Evolutionary conservation across 1,140 invertebrate genomes (phyloP).

Genomic region (Leucophenga varia): DNA sequence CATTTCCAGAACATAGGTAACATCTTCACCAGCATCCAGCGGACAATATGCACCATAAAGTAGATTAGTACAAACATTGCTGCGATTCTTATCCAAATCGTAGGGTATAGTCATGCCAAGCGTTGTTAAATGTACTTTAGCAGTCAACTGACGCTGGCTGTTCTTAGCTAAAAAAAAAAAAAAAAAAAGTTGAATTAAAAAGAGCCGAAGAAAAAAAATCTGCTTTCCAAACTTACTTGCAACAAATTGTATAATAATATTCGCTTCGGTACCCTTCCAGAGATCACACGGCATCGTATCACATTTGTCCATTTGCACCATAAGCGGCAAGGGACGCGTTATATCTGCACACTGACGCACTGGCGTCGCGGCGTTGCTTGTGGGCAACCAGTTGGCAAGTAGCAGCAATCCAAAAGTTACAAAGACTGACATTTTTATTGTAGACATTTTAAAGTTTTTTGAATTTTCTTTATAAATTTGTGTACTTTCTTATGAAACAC

Average conservation of each 20-base stretch:
- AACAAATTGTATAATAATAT: constrained; percentile 45
- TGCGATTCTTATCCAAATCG: constrained; percentile 21
- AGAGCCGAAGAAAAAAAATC: not conserved
- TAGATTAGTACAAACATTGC: constrained; percentile 40
- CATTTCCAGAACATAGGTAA: constrained; percentile 36
- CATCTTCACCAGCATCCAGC: constrained; percentile 43
- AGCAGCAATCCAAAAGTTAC: no score
- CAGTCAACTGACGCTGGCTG: constrained; percentile 21
- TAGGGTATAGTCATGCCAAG: constrained; percentile 40
- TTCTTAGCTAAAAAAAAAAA: constrained; percentile 23
- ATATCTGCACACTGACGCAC: constrained; percentile 20
- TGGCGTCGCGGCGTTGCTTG: no score
- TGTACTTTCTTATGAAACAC: no score
- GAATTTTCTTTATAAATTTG: no score
- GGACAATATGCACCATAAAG: constrained; percentile 44
- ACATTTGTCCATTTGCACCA: constrained; percentile 40
- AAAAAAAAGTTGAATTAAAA: not conserved
- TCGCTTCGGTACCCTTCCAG: constrained; percentile 26
- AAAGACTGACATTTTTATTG: no score
- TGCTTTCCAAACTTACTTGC: constrained; percentile 32
- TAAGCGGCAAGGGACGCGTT: constrained; percentile 24
- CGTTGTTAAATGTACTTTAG: constrained; percentile 33
- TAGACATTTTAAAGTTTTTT: no score
- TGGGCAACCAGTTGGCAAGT: no score
- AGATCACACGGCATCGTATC: constrained; percentile 33